A percentile compares a stretch with the other conserved stretches of the same genome.
Conservation (phyloP, 2,113 vertebrate genomes). For the Gymnarchus niloticus region DNA sequence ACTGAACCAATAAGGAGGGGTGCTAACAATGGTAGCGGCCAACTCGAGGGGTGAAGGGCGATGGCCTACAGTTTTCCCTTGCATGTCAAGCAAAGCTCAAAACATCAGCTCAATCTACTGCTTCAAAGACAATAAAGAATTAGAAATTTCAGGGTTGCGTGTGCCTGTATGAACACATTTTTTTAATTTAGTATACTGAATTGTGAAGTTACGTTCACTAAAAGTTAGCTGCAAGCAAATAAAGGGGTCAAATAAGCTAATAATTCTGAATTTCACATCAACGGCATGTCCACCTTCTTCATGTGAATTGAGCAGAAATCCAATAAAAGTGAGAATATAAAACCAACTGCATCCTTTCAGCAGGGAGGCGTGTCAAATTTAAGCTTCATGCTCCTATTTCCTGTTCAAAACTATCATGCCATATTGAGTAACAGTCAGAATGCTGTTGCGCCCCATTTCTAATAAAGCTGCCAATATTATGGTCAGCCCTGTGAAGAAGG, state of each 20-base stretch:
- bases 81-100: not conserved
- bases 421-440: slow-evolving; percentile 12
- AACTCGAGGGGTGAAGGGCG: not conserved
- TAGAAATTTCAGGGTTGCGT: not conserved
- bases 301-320: not conserved
- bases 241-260: not conserved
- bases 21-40: not conserved
- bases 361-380: not conserved
- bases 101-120: not conserved
- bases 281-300: no score
- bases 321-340: not conserved
- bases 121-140: not conserved
- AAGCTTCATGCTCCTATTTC: slow-evolving; percentile 24
- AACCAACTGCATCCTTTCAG: not conserved
- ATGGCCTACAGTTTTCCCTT: not conserved
- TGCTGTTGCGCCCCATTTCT: not conserved
- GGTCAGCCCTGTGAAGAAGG: not conserved
- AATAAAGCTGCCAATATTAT: not conserved
- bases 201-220: not conserved
- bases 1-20: not conserved
- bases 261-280: no score
- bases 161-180: no score
- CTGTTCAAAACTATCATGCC: slow-evolving; percentile 10
- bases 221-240: not conserved
- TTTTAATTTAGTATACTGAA: no score